Percentiles rank a stretch among this genome's conserved stretches.
Conservation (phyloP, 2,888 invertebrate genomes). For the Zhengitettix transpicula region DNA sequence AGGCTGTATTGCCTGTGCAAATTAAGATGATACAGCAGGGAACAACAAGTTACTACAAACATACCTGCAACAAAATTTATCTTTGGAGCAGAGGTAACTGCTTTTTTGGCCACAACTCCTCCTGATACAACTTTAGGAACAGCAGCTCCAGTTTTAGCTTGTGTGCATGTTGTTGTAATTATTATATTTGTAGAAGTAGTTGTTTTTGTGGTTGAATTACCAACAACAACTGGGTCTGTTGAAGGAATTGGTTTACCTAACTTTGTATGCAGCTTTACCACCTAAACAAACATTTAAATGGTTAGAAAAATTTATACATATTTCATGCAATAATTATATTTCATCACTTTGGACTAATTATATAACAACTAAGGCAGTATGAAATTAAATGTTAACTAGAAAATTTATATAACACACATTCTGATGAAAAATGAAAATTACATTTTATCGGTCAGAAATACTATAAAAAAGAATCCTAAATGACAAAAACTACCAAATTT, state of each 20-base stretch:
- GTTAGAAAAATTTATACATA: too few relatives aligned
- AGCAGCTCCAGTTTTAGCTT: conserved; percentile 21
- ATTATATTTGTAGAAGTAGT: conserved; percentile 12
- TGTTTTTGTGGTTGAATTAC: conserved; percentile 13
- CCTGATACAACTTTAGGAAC: conserved; percentile 19
- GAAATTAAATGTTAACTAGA: too few relatives aligned
- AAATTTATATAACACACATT: too few relatives aligned
- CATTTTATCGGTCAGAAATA: too few relatives aligned
- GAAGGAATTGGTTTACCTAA: conserved; percentile 95
- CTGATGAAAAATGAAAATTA: too few relatives aligned
- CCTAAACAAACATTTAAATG: conserved; percentile 21
- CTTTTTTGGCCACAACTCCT: conserved; percentile 24
- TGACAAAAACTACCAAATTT: not conserved
- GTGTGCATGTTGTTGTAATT: conserved; percentile 8
- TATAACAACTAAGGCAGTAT: too few relatives aligned
- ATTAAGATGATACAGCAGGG: not conserved
- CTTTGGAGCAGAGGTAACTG: conserved; percentile 51
- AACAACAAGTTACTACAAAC: conserved; percentile 12
- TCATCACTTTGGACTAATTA: too few relatives aligned
- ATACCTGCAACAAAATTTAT: conserved; percentile 66
- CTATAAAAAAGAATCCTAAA: too few relatives aligned
- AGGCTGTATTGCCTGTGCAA: too few relatives aligned
- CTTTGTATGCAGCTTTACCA: conserved; percentile 86
- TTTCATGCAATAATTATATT: too few relatives aligned
- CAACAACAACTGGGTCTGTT: conserved; percentile 78